phyloP scores from a whole-genome alignment of 2,113 vertebrate genomes.

The Lamprologus tigripictilis region DNA sequence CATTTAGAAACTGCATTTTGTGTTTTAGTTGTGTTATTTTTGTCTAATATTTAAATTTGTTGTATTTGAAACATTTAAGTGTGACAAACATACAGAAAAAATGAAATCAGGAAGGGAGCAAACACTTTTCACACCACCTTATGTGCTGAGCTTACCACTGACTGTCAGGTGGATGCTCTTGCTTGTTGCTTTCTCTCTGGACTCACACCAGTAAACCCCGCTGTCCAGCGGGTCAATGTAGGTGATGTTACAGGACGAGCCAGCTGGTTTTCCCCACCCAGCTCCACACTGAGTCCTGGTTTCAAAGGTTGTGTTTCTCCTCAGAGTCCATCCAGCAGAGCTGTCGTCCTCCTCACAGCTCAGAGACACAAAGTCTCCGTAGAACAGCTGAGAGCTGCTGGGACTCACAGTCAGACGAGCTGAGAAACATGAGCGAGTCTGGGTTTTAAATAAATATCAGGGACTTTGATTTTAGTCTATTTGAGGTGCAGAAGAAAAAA shows the following conservation, averaged over 20 bases:
- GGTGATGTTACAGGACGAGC: neutral
- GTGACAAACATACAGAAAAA: neutral
- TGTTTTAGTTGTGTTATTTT: neutral
- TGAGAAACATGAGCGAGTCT: neutral
- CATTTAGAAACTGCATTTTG: neutral
- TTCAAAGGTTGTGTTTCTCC: neutral
- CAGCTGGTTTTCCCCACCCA: neutral
- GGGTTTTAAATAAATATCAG: neutral
- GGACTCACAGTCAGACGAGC: neutral
- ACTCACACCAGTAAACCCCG: neutral
- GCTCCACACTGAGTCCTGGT: neutral
- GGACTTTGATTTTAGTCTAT: rapidly evolving
- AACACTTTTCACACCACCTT: neutral
- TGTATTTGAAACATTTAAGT: neutral
- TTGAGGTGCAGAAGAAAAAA: neutral
- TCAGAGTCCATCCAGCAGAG: neutral
- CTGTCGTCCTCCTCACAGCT: neutral
- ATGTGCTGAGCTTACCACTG: neutral
- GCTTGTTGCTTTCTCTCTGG: neutral
- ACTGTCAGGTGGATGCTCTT: neutral
- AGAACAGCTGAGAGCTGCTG: neutral
- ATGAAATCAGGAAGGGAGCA: neutral
- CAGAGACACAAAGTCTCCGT: neutral
- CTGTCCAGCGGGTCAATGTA: neutral
- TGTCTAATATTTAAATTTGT: neutral